Conservation (phyloP, 1,140 invertebrate genomes). For the Drosophila sp. region DNA sequence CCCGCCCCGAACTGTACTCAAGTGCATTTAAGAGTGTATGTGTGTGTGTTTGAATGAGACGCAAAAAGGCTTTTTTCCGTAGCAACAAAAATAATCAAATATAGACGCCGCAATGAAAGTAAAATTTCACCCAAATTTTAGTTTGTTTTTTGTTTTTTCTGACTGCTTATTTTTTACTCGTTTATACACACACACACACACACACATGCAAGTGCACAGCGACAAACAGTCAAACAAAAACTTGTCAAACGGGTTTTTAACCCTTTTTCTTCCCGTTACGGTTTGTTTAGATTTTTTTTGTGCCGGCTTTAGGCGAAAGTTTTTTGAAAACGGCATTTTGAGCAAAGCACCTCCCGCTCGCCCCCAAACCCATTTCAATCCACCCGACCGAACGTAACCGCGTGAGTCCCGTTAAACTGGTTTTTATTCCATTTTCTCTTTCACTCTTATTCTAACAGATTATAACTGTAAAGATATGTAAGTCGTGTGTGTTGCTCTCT, state of each 20-base stretch:
- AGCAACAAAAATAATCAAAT: conserved; percentile 40
- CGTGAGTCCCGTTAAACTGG: conserved; percentile 70
- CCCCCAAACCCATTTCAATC: not conserved
- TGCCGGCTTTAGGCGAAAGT: conserved; percentile 72
- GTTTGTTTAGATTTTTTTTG: conserved; percentile 65
- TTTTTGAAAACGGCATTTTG: conserved; percentile 59
- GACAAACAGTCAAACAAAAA: conserved; percentile 33
- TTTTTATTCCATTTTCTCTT: conserved; percentile 69
- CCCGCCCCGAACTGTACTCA: conserved; percentile 2
- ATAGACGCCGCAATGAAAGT: conserved; percentile 67
- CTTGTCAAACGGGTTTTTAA: conserved; percentile 67
- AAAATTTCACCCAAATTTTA: conserved; percentile 75
- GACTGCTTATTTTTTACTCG: not conserved
- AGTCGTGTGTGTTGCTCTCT: conserved; percentile 11
- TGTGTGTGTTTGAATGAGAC: conserved; percentile 57
- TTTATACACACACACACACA: conserved; percentile 17
- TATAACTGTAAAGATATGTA: conserved; percentile 19
- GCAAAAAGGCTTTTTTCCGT: conserved; percentile 35
- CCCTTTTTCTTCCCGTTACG: conserved; percentile 41
- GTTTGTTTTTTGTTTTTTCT: conserved; percentile 47
- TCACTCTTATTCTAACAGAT: conserved; percentile 25
- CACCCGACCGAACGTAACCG: conserved; percentile 20
- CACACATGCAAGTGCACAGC: not conserved
- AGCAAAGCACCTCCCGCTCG: not conserved
- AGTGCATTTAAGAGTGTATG: conserved; percentile 27